phyloP scores from a whole-genome alignment of 2,113 vertebrate genomes.

The Mungos mungo region DNA sequence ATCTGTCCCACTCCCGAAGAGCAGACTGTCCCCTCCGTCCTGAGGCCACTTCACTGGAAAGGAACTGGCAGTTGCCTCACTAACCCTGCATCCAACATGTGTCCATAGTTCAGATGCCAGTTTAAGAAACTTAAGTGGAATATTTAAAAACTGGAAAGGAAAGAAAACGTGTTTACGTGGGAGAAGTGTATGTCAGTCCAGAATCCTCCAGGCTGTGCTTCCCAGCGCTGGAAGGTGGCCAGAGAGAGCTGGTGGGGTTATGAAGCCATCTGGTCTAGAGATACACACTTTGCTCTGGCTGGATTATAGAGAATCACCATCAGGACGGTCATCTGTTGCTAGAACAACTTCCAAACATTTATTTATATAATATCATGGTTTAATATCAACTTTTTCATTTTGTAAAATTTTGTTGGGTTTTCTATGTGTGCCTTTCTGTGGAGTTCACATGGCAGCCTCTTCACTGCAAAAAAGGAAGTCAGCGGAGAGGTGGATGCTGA shows the following conservation, averaged over 20 bases:
- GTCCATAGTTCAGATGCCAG: background rate
- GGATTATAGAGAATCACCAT: background rate
- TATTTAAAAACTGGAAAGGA: conserved; percentile 28
- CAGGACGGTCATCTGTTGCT: conserved; percentile 3
- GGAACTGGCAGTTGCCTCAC: background rate
- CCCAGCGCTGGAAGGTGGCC: background rate
- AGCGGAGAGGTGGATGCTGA: background rate
- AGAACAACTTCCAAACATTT: conserved; percentile 48
- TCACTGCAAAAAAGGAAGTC: background rate
- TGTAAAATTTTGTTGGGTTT: conserved; percentile 16
- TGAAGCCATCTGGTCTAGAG: background rate
- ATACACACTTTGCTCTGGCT: background rate
- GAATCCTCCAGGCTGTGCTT: background rate
- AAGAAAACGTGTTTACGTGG: background rate
- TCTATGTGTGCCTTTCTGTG: conserved; percentile 18
- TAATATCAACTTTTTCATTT: conserved; percentile 34
- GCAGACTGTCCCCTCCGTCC: background rate
- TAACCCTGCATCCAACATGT: background rate
- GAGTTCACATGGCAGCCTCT: background rate
- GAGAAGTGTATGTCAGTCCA: background rate
- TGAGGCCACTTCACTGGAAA: conserved; percentile 1
- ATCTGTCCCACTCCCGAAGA: background rate
- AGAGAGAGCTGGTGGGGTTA: background rate
- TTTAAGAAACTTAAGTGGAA: background rate
- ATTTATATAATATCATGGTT: conserved; percentile 42